These are phyloP conservation scores for Probaryconus sp. DNA, from an alignment of 1,140 invertebrate species.

Conservation along the genomic window DNA sequence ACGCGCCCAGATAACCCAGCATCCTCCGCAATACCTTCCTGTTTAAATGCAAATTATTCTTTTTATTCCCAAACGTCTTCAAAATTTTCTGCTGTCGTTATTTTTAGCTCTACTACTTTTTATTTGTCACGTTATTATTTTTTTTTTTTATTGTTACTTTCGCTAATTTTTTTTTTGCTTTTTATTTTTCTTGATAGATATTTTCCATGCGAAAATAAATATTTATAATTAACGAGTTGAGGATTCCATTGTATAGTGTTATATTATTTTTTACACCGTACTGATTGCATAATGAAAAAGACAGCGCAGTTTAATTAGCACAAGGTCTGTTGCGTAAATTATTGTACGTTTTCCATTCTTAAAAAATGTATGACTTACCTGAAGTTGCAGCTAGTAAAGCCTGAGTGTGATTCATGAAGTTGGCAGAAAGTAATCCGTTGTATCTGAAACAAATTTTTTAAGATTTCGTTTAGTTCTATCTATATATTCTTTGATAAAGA, in stretches of 20 bases:
- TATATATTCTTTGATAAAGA: too few species aligned
- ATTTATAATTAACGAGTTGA: constrained; percentile 31
- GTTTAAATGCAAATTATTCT: constrained; percentile 43
- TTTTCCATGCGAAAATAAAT: constrained; percentile 1
- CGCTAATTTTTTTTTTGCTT: background rate
- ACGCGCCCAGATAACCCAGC: constrained; percentile 21
- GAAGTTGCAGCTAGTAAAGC: too few species aligned
- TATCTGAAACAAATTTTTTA: too few species aligned
- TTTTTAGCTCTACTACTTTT: too few species aligned
- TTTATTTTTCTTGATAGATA: background rate
- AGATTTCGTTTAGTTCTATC: too few species aligned
- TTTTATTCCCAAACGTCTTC: constrained; percentile 15
- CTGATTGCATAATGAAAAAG: constrained; percentile 27
- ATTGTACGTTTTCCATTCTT: too few species aligned
- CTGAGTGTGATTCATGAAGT: too few species aligned
- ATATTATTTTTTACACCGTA: constrained; percentile 29
- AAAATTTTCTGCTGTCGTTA: too few species aligned
- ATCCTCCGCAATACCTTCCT: constrained; percentile 15
- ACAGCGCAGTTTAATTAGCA: constrained; percentile 33
- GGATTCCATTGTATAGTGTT: constrained; percentile 18
- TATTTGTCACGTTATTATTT: too few species aligned
- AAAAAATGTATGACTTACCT: too few species aligned
- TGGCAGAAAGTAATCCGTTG: too few species aligned
- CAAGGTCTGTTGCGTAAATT: constrained; percentile 31
- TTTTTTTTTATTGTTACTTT: background rate